These are phyloP conservation scores for Gobio occitaniae DNA, from an alignment of 2,797 vertebrate species.

Conservation along the genomic window DNA sequence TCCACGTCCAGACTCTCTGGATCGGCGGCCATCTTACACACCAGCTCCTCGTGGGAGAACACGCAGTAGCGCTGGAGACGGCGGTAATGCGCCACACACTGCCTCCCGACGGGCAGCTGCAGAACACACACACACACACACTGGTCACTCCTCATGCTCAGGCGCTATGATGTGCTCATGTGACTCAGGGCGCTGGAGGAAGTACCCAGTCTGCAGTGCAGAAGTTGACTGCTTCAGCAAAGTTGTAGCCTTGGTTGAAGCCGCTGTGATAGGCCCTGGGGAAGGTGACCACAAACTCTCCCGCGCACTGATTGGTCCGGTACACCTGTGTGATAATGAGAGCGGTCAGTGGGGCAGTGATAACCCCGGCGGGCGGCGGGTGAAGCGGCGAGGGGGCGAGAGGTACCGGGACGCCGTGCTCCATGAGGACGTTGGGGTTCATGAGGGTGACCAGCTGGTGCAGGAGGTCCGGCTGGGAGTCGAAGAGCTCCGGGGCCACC, in stretches of 20 bases:
- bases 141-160: too few species aligned
- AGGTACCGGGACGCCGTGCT: slow-evolving; percentile 95
- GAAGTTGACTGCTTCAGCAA: slow-evolving; percentile 99
- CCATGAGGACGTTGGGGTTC: slow-evolving; percentile 98
- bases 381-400: too few species aligned
- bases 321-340: slow-evolving; percentile 82
- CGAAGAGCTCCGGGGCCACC: slow-evolving; percentile 94
- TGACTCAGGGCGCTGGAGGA: background rate
- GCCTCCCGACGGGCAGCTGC: slow-evolving; percentile 93
- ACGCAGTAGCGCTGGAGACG: slow-evolving; percentile 94
- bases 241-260: slow-evolving; percentile 99
- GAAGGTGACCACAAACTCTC: slow-evolving; percentile 98
- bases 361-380: background rate
- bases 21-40: slow-evolving; percentile 98
- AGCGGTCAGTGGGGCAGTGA: background rate
- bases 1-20: slow-evolving; percentile 96
- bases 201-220: slow-evolving; percentile 98
- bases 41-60: slow-evolving; percentile 97
- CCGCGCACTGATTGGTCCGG: slow-evolving; percentile 98
- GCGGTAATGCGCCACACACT: slow-evolving; percentile 95
- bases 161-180: too few species aligned
- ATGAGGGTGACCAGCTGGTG: slow-evolving; percentile 98
- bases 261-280: slow-evolving; percentile 98
- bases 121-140: background rate
- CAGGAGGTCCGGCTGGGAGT: slow-evolving; percentile 96